Percentiles rank a stretch among this genome's conserved stretches.
phyloP scores from a whole-genome alignment of 2,113 vertebrate genomes.

The Tupaia tana region DNA sequence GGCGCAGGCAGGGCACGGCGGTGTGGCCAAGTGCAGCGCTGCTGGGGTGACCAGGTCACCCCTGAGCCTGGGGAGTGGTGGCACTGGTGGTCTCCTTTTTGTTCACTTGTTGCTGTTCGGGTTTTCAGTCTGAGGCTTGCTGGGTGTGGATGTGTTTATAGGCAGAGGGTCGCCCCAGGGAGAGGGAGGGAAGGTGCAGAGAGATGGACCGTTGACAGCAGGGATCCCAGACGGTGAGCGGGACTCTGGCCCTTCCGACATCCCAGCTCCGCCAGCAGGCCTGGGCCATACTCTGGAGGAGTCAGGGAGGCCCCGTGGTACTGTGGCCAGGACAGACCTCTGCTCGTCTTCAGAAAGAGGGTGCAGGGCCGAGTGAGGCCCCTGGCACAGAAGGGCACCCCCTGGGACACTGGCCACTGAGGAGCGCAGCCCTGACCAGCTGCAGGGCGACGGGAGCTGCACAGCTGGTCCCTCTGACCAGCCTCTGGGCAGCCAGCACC shows the following conservation, averaged over 20 bases:
- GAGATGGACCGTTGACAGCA: too few species aligned
- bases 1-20: too few species aligned
- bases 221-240: not conserved
- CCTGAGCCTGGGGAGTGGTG: not conserved
- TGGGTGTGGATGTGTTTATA: not conserved
- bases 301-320: not conserved
- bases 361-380: too few species aligned
- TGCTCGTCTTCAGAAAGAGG: not conserved
- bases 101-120: not conserved
- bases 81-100: not conserved
- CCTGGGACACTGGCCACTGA: accelerated
- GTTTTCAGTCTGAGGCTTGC: not conserved
- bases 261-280: too few species aligned
- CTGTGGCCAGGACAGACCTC: not conserved
- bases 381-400: too few species aligned
- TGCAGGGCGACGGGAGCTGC: too few species aligned
- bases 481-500: too few species aligned
- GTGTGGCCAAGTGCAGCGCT: too few species aligned
- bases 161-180: not conserved
- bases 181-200: not conserved
- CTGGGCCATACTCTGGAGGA: not conserved
- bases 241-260: too few species aligned
- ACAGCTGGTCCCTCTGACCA: too few species aligned
- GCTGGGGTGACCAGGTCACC: not conserved
- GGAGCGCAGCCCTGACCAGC: too few species aligned